Percentiles rank a stretch among this genome's conserved stretches.
Conservation (phyloP, 1,140 invertebrate species). For the Cyrtorhinus lividipennis region DNA sequence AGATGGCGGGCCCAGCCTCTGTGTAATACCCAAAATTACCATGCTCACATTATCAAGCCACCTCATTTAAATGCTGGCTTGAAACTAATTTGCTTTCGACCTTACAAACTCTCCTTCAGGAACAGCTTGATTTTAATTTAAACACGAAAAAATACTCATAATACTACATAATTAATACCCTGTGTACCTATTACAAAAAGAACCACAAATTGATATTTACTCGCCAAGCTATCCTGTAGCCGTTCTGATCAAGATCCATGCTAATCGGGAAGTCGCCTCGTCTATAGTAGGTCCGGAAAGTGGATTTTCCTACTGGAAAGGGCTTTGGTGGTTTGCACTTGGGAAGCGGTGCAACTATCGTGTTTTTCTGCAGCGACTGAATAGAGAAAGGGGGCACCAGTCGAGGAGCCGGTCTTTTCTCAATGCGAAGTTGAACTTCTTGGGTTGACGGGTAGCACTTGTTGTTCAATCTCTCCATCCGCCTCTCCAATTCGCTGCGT, state of each 20-base stretch:
- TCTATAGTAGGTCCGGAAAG: slow-evolving; percentile 71
- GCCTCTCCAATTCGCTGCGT: background rate
- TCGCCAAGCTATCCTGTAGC: slow-evolving; percentile 74
- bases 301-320: slow-evolving; percentile 35
- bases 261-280: slow-evolving; percentile 74
- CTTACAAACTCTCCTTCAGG: too few relatives aligned
- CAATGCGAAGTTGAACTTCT: background rate
- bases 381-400: slow-evolving; percentile 64
- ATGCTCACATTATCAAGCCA: too few relatives aligned
- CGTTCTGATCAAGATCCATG: slow-evolving; percentile 59
- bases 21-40: too few relatives aligned
- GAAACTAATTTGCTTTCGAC: too few relatives aligned
- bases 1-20: too few relatives aligned
- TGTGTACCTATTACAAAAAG: too few relatives aligned
- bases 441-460: background rate
- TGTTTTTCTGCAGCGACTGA: slow-evolving; percentile 58
- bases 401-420: slow-evolving; percentile 23
- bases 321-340: slow-evolving; percentile 33
- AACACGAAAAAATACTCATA: too few relatives aligned
- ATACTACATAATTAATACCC: too few relatives aligned
- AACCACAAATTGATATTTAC: too few relatives aligned
- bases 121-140: too few relatives aligned
- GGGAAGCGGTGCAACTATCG: slow-evolving; percentile 49
- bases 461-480: slow-evolving; percentile 4
- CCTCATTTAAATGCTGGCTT: too few relatives aligned